phyloP scores from a whole-genome alignment of 2,888 invertebrate genomes.

The Chirona hameri region DNA sequence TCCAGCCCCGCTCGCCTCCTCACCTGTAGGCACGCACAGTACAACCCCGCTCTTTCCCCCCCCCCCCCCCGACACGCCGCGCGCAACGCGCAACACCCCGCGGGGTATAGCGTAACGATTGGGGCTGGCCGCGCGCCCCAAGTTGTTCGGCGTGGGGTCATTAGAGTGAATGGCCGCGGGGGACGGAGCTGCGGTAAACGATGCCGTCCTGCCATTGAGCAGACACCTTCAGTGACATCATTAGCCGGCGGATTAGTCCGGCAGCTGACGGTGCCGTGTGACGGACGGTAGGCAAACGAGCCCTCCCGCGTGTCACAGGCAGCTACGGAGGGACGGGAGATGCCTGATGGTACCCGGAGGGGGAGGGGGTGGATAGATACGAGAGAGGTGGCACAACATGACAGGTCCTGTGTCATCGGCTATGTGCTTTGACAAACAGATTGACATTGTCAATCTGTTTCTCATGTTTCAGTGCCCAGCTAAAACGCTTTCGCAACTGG shows the following conservation, averaged over 20 bases:
- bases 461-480: no score
- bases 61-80: no score
- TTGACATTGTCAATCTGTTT: no score
- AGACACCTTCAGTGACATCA: background rate
- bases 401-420: no score
- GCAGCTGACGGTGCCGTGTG: background rate
- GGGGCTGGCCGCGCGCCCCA: background rate
- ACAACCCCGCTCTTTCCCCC: background rate
- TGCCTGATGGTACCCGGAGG: background rate
- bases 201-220: background rate
- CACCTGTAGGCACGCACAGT: background rate
- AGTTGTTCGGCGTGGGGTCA: background rate
- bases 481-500: no score
- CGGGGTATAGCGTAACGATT: background rate
- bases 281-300: no score
- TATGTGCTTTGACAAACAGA: no score
- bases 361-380: no score
- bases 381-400: no score
- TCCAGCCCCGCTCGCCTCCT: no score
- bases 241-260: background rate
- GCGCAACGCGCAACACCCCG: no score
- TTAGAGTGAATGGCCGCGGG: background rate
- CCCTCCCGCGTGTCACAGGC: background rate
- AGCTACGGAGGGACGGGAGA: background rate
- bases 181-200: background rate